Evolutionary conservation across 2,797 vertebrate species (phyloP).

Genomic region (Takifugu ocellatus): DNA sequence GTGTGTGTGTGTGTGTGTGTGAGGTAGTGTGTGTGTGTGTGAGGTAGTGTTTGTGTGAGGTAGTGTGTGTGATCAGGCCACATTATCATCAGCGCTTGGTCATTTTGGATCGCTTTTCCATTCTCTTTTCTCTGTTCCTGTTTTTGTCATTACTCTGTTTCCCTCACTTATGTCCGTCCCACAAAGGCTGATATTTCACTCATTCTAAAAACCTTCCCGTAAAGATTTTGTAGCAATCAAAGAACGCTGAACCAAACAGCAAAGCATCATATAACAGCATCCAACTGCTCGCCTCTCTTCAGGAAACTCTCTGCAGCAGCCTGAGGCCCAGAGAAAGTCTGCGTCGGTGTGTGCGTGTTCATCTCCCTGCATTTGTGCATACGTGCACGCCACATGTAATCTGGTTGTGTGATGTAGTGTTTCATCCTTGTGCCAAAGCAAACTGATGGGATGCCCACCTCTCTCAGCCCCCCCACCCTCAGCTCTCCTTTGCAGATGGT

Average conservation of each 20-base stretch:
- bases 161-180: conserved; percentile 16
- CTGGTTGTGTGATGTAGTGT: conserved; percentile 38
- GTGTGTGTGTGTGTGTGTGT: background rate
- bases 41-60: too few species aligned
- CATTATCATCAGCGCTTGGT: conserved; percentile 17
- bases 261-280: conserved; percentile 49
- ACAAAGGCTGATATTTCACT: conserved; percentile 29
- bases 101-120: conserved; percentile 18
- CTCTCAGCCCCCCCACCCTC: conserved; percentile 45
- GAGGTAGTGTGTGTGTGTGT: too few species aligned
- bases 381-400: conserved; percentile 48
- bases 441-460: conserved; percentile 55
- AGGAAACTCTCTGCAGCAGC: conserved; percentile 30
- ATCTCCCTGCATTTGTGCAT: conserved; percentile 20
- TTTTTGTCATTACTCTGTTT: conserved; percentile 30
- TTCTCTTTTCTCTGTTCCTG: conserved; percentile 33
- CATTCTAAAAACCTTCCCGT: conserved; percentile 35
- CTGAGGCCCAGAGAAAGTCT: conserved; percentile 7
- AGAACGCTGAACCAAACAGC: conserved; percentile 45
- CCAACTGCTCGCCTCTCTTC: conserved; percentile 34
- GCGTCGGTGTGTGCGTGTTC: conserved; percentile 11
- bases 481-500: conserved; percentile 65
- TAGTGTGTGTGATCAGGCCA: too few species aligned
- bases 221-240: conserved; percentile 33
- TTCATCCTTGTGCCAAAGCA: conserved; percentile 64